These are phyloP conservation scores for Lagocephalus sceleratus DNA, from an alignment of 2,797 vertebrate species.

Conservation along the genomic window DNA sequence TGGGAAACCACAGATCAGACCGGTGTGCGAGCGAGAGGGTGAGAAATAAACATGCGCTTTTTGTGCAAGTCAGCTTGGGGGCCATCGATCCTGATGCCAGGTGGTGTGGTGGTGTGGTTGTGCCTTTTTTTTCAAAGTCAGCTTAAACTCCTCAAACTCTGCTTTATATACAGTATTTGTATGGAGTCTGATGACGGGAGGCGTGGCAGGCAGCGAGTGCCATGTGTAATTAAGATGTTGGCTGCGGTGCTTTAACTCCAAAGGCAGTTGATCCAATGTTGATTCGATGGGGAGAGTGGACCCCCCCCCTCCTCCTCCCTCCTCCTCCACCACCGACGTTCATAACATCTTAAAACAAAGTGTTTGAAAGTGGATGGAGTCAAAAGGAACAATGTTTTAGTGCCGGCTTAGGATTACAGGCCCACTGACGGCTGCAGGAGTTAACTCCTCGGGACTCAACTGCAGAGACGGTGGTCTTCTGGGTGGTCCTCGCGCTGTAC, in stretches of 20 bases:
- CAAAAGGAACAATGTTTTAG: background rate
- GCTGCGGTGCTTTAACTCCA: conserved; percentile 16
- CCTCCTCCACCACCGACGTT: conserved; percentile 2
- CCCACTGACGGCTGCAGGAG: conserved; percentile 47
- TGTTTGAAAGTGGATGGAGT: background rate
- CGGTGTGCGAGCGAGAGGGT: conserved; percentile 5
- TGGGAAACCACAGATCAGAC: conserved; percentile 36
- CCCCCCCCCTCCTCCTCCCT: no score
- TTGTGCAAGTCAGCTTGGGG: conserved; percentile 10
- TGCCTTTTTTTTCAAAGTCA: conserved; percentile 12
- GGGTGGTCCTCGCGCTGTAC: conserved; percentile 61
- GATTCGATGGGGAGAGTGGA: conserved; percentile 8
- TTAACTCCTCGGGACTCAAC: conserved; percentile 44
- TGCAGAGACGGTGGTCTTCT: conserved; percentile 30
- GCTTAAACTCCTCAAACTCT: background rate
- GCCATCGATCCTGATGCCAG: conserved; percentile 8
- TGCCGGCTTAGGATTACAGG: conserved; percentile 44
- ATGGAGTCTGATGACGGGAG: conserved; percentile 5
- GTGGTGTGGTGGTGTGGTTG: background rate
- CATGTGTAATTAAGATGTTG: conserved; percentile 36
- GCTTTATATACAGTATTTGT: background rate
- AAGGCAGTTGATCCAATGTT: conserved; percentile 8
- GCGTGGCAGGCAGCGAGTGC: conserved; percentile 14
- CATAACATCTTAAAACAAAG: background rate
- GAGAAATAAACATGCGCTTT: background rate